These are phyloP conservation scores for Pachymerium ferrugineum DNA, from an alignment of 2,888 invertebrate species.

Conservation along the genomic window DNA sequence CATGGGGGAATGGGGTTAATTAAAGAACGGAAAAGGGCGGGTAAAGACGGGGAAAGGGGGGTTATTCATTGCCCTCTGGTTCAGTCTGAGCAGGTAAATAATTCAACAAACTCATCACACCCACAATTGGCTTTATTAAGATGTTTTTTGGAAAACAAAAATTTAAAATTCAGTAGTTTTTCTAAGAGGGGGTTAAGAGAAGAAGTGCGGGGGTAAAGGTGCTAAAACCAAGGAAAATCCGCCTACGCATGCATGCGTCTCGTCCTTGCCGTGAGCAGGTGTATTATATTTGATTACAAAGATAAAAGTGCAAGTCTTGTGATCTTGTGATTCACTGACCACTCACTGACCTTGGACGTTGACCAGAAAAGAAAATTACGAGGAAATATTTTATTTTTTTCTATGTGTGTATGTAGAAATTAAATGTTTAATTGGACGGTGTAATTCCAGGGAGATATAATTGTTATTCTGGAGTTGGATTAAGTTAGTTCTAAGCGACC, in stretches of 20 bases:
- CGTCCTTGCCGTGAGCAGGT: neutral
- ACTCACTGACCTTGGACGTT: neutral
- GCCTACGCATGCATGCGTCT: neutral
- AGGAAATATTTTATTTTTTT: neutral
- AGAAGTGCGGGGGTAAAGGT: neutral
- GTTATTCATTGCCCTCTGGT: neutral
- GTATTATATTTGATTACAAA: neutral
- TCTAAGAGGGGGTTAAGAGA: no score
- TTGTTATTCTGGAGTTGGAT: neutral
- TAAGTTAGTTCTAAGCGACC: no score
- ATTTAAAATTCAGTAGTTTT: conserved; percentile 6
- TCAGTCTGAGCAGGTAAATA: neutral
- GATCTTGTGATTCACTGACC: neutral
- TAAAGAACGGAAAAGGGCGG: conserved; percentile 13
- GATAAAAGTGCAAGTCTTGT: neutral
- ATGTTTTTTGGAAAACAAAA: neutral
- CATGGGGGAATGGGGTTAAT: conserved; percentile 2
- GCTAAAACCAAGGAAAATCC: neutral
- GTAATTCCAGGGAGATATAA: neutral
- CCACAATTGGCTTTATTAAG: neutral
- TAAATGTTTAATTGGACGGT: neutral
- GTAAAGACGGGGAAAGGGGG: neutral
- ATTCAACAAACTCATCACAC: neutral
- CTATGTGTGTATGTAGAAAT: no score
- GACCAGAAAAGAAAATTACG: neutral